Percentiles rank a stretch among this genome's conserved stretches.
Evolutionary conservation across 2,113 vertebrate species (phyloP).

Genomic region (Holacanthus passer): DNA sequence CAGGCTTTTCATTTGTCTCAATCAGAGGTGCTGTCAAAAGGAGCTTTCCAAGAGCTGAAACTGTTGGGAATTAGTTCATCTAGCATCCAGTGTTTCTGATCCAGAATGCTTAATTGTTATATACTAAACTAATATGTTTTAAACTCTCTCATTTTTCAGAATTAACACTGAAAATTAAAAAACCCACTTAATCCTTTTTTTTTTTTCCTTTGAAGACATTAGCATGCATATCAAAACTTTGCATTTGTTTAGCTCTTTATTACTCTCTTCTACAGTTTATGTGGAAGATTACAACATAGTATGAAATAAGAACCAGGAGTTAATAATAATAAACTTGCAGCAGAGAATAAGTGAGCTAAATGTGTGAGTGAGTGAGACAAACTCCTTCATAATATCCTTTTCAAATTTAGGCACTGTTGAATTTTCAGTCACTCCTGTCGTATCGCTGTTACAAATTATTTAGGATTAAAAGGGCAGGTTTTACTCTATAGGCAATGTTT

Average conservation of each 20-base stretch:
- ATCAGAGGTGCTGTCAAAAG: background rate
- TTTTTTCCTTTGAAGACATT: background rate
- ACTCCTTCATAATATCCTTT: background rate
- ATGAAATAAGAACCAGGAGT: background rate
- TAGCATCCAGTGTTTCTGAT: background rate
- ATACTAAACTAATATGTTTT: background rate
- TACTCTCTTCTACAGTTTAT: background rate
- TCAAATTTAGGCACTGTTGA: background rate
- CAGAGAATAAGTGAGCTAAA: background rate
- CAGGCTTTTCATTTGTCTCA: background rate
- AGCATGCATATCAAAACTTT: background rate
- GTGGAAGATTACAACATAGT: background rate
- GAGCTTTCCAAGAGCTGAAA: background rate
- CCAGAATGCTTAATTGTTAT: background rate
- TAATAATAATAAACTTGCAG: constrained; percentile 2
- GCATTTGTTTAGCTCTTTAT: background rate
- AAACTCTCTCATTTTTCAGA: background rate
- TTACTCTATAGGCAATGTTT: constrained; percentile 2
- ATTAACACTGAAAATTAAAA: background rate
- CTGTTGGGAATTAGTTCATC: background rate
- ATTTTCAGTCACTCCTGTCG: background rate
- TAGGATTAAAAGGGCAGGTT: constrained; percentile 24
- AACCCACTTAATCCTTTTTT: background rate
- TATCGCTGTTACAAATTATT: background rate
- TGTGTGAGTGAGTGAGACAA: background rate